A percentile compares a stretch with the other conserved stretches of the same genome.
phyloP scores from a whole-genome alignment of 2,797 vertebrate species.

The Rhincodon typus region DNA sequence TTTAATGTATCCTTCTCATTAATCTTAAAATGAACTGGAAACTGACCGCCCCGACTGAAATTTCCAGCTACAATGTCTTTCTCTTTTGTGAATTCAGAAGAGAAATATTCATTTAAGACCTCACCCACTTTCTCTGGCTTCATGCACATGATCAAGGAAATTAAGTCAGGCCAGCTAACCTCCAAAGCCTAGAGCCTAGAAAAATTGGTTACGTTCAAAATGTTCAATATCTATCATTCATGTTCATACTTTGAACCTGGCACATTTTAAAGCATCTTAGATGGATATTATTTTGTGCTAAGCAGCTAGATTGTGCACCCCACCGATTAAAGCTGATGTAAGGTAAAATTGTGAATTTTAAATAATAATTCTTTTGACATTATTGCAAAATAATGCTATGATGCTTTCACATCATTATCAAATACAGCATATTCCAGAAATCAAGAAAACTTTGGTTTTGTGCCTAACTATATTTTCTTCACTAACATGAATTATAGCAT shows the following conservation, averaged over 20 bases:
- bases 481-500: background rate
- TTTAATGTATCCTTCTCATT: too few relatives aligned
- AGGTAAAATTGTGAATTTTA: background rate
- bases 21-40: too few relatives aligned
- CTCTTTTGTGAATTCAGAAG: too few relatives aligned
- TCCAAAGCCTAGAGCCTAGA: background rate
- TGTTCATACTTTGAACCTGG: too few relatives aligned
- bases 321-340: background rate
- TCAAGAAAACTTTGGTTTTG: background rate
- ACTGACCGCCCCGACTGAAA: too few relatives aligned
- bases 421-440: background rate
- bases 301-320: background rate
- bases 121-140: background rate
- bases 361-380: background rate
- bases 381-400: background rate
- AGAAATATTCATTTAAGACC: too few relatives aligned
- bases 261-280: too few relatives aligned
- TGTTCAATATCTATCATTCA: background rate
- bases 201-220: background rate
- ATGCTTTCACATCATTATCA: background rate
- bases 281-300: background rate
- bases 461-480: background rate
- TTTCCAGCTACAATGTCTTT: too few relatives aligned
- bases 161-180: background rate
- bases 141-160: background rate